Conservation (phyloP, 2,113 vertebrate species). For the Boulengerochromis microlepis region DNA sequence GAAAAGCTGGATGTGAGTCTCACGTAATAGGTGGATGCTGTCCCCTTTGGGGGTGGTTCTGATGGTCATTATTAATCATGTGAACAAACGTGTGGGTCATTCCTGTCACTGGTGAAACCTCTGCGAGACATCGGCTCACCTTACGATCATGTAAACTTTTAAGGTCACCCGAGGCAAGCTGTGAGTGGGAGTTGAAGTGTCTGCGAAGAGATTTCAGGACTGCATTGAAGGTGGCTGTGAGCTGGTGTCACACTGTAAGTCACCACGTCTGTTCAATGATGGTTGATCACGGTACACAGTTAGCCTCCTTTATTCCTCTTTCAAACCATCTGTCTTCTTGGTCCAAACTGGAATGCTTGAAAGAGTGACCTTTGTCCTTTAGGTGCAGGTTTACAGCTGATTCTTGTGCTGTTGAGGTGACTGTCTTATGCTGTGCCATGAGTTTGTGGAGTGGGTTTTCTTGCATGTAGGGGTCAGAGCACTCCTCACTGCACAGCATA, state of each 20-base stretch:
- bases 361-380: not conserved
- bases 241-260: not conserved
- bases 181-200: not conserved
- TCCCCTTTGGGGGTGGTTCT: not conserved
- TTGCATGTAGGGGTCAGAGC: not conserved
- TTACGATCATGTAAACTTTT: not conserved
- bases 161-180: not conserved
- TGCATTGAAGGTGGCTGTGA: not conserved
- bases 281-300: not conserved
- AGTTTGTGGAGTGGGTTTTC: not conserved
- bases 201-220: not conserved
- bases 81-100: not conserved
- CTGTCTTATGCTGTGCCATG: not conserved
- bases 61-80: not conserved
- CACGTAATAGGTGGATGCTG: not conserved
- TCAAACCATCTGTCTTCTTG: not conserved
- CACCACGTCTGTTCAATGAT: not conserved
- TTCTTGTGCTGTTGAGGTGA: not conserved
- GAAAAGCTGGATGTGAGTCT: not conserved
- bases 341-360: not conserved
- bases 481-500: not conserved
- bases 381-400: not conserved
- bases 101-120: not conserved
- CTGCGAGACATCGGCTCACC: not conserved
- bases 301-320: rapidly evolving